phyloP scores from a whole-genome alignment of 1,140 invertebrate genomes.

The Chrysomallon squamiferum region DNA sequence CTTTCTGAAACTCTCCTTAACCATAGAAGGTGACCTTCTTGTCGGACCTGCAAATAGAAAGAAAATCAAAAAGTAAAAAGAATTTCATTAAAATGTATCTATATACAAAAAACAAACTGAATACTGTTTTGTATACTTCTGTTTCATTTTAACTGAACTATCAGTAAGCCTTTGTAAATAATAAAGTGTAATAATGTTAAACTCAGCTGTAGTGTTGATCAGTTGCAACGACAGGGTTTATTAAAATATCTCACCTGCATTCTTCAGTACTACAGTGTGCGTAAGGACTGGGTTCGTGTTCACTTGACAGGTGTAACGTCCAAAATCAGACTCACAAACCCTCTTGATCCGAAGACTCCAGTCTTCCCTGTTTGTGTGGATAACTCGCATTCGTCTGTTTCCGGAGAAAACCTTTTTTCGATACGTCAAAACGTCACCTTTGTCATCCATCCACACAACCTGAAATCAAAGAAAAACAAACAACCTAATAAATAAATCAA shows the following conservation, averaged over 20 bases:
- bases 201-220: no score
- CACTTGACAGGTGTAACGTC: constrained; percentile 19
- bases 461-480: no score
- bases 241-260: neutral
- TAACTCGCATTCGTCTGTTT: constrained; percentile 9
- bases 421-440: constrained; percentile 12
- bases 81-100: no score
- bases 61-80: neutral
- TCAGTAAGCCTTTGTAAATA: no score
- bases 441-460: constrained; percentile 17
- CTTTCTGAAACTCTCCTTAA: neutral
- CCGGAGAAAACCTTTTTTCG: constrained; percentile 17
- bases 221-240: no score
- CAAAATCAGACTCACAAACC: constrained; percentile 7
- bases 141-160: neutral
- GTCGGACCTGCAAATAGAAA: constrained; percentile 7
- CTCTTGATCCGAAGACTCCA: constrained; percentile 16
- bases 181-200: no score
- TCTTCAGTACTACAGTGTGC: constrained; percentile 1
- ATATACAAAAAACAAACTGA: neutral
- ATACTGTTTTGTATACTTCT: neutral
- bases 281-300: constrained; percentile 17
- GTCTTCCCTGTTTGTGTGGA: constrained; percentile 11
- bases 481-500: no score
- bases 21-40: neutral